Evolutionary conservation across 2,888 invertebrate genomes (phyloP).

Genomic region (Microplitis manilae): DNA sequence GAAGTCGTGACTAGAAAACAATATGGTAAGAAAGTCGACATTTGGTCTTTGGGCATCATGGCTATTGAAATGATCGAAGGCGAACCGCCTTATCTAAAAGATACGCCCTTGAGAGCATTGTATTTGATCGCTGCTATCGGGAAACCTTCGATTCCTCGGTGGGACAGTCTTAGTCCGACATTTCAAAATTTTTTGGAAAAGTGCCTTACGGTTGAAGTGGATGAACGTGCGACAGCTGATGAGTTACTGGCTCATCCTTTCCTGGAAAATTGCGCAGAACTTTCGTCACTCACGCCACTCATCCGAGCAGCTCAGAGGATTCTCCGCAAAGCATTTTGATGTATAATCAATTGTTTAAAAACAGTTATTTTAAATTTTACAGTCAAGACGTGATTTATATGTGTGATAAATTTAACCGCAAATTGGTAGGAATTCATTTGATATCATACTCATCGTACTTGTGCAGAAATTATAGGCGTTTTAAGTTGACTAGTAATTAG

Average conservation of each 20-base stretch:
- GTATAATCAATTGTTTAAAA: not conserved
- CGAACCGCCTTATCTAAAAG: constrained; percentile 96
- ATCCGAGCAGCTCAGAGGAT: constrained; percentile 93
- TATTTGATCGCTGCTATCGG: constrained; percentile 97
- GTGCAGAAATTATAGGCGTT: too few relatives aligned
- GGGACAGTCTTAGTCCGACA: constrained; percentile 83
- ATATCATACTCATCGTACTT: not conserved
- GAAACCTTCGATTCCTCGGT: constrained; percentile 89
- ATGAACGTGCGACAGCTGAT: constrained; percentile 82
- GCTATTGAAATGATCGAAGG: constrained; percentile 98
- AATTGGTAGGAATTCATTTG: not conserved
- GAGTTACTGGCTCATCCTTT: constrained; percentile 87
- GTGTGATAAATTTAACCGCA: not conserved
- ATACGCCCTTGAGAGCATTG: constrained; percentile 91
- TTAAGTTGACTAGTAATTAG: too few relatives aligned
- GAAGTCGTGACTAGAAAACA: constrained; percentile 94
- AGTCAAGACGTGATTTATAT: not conserved
- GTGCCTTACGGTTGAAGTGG: constrained; percentile 90
- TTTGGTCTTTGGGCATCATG: constrained; percentile 98
- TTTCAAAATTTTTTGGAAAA: constrained; percentile 89
- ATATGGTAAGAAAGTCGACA: constrained; percentile 94
- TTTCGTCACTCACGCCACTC: constrained; percentile 87
- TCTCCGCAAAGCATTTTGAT: constrained; percentile 75
- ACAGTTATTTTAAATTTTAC: not conserved
- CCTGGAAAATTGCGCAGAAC: constrained; percentile 84